Conservation (phyloP, 2,888 invertebrate species). For the Leptopilina myrica region DNA sequence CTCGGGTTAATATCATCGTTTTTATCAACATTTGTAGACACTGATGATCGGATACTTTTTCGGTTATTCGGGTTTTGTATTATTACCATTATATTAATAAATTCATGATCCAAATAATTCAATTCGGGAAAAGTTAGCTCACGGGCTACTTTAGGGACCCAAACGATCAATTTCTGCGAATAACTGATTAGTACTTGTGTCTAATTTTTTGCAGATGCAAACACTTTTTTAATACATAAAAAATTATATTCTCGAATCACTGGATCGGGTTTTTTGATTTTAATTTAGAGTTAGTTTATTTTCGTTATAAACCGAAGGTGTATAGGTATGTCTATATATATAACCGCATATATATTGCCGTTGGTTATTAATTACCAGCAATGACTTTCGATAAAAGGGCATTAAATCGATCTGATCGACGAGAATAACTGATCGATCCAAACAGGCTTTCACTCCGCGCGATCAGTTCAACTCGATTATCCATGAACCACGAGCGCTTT, state of each 20-base stretch:
- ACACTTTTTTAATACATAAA: too few species aligned
- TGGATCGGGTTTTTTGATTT: too few species aligned
- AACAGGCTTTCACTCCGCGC: slow-evolving; percentile 42
- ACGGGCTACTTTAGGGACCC: too few species aligned
- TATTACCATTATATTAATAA: too few species aligned
- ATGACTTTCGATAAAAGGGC: slow-evolving; percentile 66
- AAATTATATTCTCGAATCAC: too few species aligned
- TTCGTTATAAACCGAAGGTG: background rate
- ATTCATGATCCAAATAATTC: too few species aligned
- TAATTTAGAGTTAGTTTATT: slow-evolving; percentile 38
- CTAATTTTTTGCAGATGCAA: too few species aligned
- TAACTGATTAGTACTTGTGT: too few species aligned
- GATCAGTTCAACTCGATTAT: slow-evolving; percentile 46
- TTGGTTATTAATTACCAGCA: slow-evolving; percentile 68
- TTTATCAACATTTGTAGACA: background rate
- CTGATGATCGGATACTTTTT: too few species aligned
- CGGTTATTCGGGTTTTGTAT: too few species aligned
- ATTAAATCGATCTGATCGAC: slow-evolving; percentile 61
- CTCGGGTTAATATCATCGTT: background rate
- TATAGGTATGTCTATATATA: background rate
- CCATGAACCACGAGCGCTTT: slow-evolving; percentile 34
- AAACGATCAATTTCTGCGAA: too few species aligned
- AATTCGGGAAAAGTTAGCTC: too few species aligned
- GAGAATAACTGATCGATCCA: slow-evolving; percentile 49
- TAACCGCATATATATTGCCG: slow-evolving; percentile 47